These are phyloP conservation scores for Ariopsis seemanni DNA, from an alignment of 2,113 vertebrate genomes.

Conservation along the genomic window DNA sequence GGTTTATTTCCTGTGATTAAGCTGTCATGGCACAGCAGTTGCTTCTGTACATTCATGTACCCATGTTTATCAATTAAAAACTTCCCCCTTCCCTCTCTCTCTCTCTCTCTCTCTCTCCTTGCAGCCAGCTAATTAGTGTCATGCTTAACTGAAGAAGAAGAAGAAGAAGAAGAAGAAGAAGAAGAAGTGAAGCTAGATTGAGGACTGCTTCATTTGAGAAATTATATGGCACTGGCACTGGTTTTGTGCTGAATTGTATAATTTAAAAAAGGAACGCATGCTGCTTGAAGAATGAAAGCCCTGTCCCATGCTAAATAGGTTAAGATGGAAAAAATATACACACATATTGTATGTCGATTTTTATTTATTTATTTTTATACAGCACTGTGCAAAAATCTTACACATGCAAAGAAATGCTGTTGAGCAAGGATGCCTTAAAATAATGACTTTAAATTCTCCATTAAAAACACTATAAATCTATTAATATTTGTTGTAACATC, in stretches of 20 bases:
- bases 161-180: constrained; percentile 29
- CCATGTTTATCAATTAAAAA: constrained; percentile 47
- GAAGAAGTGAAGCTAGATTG: constrained; percentile 39
- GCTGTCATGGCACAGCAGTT: constrained; percentile 32
- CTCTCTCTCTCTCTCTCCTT: constrained; percentile 26
- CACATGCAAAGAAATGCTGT: no score
- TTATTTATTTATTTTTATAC: no score
- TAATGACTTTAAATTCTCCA: no score
- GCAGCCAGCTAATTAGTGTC: constrained; percentile 43
- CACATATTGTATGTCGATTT: not conserved
- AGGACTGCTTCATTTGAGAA: constrained; percentile 35
- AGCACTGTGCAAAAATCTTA: no score
- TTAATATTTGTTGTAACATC: no score
- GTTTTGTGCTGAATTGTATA: constrained; percentile 32
- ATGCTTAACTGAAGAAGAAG: constrained; percentile 5
- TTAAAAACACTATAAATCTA: no score
- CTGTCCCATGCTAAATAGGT: constrained; percentile 21
- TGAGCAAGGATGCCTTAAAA: no score
- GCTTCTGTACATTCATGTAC: constrained; percentile 39
- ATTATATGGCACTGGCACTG: constrained; percentile 27
- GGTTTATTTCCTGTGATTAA: constrained; percentile 56
- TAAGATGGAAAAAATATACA: constrained; percentile 16
- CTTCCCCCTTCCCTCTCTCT: constrained; percentile 15
- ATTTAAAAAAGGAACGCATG: constrained; percentile 15
- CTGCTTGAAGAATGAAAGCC: constrained; percentile 16